Evolutionary conservation across 23 tunicate genomes (phyloP).

Genomic region (Ascidia mentula): DNA sequence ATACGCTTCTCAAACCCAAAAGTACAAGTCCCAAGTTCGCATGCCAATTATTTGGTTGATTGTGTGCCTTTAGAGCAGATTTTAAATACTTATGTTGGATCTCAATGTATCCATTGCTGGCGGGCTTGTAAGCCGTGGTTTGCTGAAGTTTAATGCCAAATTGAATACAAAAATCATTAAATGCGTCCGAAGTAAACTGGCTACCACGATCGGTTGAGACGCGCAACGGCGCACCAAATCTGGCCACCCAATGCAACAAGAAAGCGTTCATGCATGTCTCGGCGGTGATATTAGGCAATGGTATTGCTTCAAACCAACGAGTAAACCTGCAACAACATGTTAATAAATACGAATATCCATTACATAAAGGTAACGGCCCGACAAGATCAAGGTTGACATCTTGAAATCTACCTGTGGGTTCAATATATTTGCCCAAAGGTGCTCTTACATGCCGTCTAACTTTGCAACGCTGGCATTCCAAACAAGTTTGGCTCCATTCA

Average conservation of each 20-base stretch:
- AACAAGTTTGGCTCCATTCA: constrained; percentile 12
- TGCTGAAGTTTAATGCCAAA: constrained; percentile 16
- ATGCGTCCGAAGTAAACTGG: constrained; percentile 30
- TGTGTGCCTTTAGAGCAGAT: constrained; percentile 24
- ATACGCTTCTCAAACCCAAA: constrained; percentile 1
- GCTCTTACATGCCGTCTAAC: neutral
- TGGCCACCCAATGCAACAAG: constrained; percentile 24
- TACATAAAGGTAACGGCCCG: constrained; percentile 34
- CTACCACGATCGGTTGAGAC: constrained; percentile 31
- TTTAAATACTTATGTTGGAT: constrained; percentile 7
- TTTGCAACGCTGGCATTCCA: constrained; percentile 35
- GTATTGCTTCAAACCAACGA: constrained; percentile 23
- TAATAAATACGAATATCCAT: constrained; percentile 17
- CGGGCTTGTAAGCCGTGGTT: constrained; percentile 34
- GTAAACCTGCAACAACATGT: constrained; percentile 18
- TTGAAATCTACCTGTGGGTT: constrained; percentile 4
- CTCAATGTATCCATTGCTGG: constrained; percentile 10
- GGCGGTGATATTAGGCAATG: constrained; percentile 42
- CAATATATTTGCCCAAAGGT: neutral
- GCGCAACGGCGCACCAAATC: constrained; percentile 15
- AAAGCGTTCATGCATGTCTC: constrained; percentile 29
- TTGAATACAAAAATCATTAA: constrained; percentile 5
- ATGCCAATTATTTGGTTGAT: constrained; percentile 15
- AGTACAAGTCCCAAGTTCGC: constrained; percentile 16
- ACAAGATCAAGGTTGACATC: constrained; percentile 36